Evolutionary conservation across 1,140 invertebrate species (phyloP).

Genomic region (Drosophila nannoptera): DNA sequence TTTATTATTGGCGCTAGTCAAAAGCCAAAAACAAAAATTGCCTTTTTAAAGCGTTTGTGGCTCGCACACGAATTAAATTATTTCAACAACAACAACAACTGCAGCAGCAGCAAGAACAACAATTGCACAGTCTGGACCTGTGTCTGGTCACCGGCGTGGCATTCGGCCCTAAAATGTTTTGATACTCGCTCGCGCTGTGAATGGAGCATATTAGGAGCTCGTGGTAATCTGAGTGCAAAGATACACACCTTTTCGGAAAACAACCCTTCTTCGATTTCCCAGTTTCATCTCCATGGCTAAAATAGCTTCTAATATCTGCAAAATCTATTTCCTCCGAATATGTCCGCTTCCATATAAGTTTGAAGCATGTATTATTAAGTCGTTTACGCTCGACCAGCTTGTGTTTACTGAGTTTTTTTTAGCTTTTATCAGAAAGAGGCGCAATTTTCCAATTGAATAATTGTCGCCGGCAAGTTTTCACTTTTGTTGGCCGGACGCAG

Average conservation of each 20-base stretch:
- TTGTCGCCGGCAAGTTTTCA: conserved; percentile 75
- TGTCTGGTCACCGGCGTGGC: conserved; percentile 32
- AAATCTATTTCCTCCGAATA: too few species aligned
- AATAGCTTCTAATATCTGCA: too few species aligned
- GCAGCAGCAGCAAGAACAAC: conserved; percentile 41
- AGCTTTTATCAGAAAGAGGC: conserved; percentile 46
- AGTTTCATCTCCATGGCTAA: too few species aligned
- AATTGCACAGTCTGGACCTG: conserved; percentile 36
- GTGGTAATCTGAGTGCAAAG: too few species aligned
- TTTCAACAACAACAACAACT: conserved; percentile 46
- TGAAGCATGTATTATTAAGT: too few species aligned
- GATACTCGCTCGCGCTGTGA: too few species aligned
- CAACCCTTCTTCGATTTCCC: too few species aligned
- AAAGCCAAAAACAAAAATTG: conserved; percentile 53
- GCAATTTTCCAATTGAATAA: conserved; percentile 78
- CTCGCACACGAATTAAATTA: conserved; percentile 63
- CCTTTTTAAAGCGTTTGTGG: conserved; percentile 70
- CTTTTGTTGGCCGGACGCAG: conserved; percentile 61
- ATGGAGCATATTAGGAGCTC: too few species aligned
- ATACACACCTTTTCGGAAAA: too few species aligned
- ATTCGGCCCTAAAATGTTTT: conserved; percentile 38
- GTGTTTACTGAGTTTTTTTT: too few species aligned
- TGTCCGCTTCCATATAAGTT: too few species aligned
- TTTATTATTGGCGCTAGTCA: conserved; percentile 70
- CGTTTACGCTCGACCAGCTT: too few species aligned